phyloP scores from a whole-genome alignment of 2,113 vertebrate genomes.

The Nicator chloris region DNA sequence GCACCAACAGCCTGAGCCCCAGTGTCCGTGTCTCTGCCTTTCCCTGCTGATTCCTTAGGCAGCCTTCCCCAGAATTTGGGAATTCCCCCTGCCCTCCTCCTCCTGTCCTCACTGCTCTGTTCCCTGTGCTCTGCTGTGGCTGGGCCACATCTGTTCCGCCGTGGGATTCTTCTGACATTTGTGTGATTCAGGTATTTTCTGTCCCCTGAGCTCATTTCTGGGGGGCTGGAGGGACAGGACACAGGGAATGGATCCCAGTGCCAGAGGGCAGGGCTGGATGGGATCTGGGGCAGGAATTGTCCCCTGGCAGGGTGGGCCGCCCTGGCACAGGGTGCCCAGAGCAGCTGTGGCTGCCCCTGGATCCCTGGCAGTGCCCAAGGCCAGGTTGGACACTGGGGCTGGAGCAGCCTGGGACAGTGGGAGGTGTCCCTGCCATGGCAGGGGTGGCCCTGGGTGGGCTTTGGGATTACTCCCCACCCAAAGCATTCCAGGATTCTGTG shows the following conservation, averaged over 20 bases:
- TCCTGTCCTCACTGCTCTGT: not conserved
- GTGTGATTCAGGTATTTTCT: accelerated
- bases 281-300: not conserved
- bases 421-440: not conserved
- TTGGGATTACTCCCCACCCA: accelerated
- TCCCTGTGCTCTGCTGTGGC: accelerated
- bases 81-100: not conserved
- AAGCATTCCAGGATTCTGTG: not conserved
- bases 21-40: accelerated
- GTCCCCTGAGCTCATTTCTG: not conserved
- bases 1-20: not conserved
- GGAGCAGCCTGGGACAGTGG: not conserved
- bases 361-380: not conserved
- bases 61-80: not conserved
- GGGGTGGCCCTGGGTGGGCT: accelerated
- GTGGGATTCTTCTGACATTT: not conserved
- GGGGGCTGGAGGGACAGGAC: not conserved
- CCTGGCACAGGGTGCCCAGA: not conserved
- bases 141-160: accelerated
- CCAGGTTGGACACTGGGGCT: not conserved
- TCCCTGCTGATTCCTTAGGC: accelerated
- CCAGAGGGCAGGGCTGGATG: not conserved
- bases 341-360: not conserved
- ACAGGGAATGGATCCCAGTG: not conserved
- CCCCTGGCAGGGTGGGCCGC: not conserved